A percentile compares a stretch with the other conserved stretches of the same genome.
Evolutionary conservation across 2,888 invertebrate genomes (phyloP).

Genomic region (Halocaridina rubra): DNA sequence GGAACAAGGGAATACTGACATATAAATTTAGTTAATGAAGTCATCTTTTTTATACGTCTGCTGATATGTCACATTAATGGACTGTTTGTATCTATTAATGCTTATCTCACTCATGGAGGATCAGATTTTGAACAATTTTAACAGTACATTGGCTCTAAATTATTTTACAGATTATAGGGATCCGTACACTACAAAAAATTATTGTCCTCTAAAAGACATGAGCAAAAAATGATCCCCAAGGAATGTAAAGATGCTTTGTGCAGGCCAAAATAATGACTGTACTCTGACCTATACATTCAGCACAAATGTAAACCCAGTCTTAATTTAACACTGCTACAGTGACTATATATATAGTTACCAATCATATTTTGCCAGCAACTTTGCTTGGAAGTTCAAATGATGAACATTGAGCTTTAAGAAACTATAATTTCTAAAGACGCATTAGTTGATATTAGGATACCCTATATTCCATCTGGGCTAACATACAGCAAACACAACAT

Average conservation of each 20-base stretch:
- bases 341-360: constrained; percentile 46
- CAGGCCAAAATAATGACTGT: constrained; percentile 51
- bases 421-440: constrained; percentile 52
- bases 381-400: constrained; percentile 48
- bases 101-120: constrained; percentile 31
- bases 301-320: constrained; percentile 45
- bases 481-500: constrained; percentile 53
- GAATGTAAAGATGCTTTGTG: constrained; percentile 59
- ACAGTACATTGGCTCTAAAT: constrained; percentile 1
- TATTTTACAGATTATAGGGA: constrained; percentile 39
- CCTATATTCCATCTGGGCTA: constrained; percentile 60
- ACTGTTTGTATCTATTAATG: constrained; percentile 16
- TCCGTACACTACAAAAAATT: too few species aligned
- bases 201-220: too few species aligned
- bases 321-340: constrained; percentile 32
- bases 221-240: constrained; percentile 56
- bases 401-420: constrained; percentile 57
- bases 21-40: constrained; percentile 1
- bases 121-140: constrained; percentile 25
- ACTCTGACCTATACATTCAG: constrained; percentile 56
- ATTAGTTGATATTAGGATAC: constrained; percentile 49
- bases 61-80: constrained; percentile 33
- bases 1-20: neutral
- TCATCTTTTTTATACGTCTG: constrained; percentile 5
- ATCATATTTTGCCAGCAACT: constrained; percentile 38